phyloP scores from a whole-genome alignment of 2,113 vertebrate genomes.

The Ginglymostoma cirratum region DNA sequence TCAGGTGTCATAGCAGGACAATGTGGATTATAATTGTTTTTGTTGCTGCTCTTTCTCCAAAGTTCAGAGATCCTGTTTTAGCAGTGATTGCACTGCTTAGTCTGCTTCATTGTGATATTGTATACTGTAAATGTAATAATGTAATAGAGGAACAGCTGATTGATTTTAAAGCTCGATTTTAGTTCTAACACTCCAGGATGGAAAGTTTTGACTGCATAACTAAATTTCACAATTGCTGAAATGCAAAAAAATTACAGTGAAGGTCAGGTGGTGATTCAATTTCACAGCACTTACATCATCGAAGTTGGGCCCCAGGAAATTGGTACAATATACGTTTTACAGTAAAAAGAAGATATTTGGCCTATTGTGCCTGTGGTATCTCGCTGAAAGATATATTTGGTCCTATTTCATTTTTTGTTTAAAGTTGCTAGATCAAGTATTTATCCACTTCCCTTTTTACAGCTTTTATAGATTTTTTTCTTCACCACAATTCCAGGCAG shows the following conservation, averaged over 20 bases:
- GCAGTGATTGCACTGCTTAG: not conserved
- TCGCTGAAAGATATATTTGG: not conserved
- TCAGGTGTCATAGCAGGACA: not conserved
- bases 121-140: not conserved
- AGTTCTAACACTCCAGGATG: not conserved
- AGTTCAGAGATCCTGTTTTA: not conserved
- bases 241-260: not conserved
- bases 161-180: not conserved
- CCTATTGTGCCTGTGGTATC: not conserved
- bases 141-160: not conserved
- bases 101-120: not conserved
- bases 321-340: not conserved
- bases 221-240: not conserved
- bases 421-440: not conserved
- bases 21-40: not conserved
- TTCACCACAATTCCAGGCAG: not conserved
- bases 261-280: not conserved
- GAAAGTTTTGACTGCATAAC: not conserved
- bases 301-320: not conserved
- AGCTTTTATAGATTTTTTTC: not conserved
- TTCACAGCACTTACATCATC: not conserved
- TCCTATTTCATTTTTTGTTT: not conserved
- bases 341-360: not conserved
- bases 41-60: not conserved
- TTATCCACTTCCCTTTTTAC: not conserved